Evolutionary conservation across 2,888 invertebrate species (phyloP), one percentile per base, ranked within the genome.

Genomic region (Lithophane semibrunnea): DNA sequence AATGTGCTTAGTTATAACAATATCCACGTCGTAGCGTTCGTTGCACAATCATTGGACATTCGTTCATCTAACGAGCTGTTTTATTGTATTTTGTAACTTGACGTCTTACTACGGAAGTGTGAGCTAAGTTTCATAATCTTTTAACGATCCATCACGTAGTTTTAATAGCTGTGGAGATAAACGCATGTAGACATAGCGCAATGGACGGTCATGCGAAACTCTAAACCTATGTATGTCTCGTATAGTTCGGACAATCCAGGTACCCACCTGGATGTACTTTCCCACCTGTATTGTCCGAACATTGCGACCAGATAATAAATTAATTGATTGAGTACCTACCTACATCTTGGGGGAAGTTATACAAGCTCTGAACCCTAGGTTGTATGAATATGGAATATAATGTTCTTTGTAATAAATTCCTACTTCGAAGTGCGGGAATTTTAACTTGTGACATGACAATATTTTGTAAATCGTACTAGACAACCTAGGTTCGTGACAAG

Each of bases 41-140:
- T 93, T 93, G 89, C 92, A 91, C 91, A 94, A 94, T 91, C 91
- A 88, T 86, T 86, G 87, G 85, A 89, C 90, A 91, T 92, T 92
- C 89, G 91, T 92, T 84, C 90, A 86, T 84, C 80, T 90, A 92
- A 92, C 90, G 90, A 92, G 89, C 86, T 77, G 83, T 77, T 88
- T 87, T 84, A 83, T 88, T 86, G 86, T 86, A 77, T 82, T 83
- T 79, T 65, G 73, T 79, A 77, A 81, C 63, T 54, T 69, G 21
- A 66, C 42, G 21, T 52, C 58, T 66, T 10, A 29, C 44, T 75
- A 60, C 44, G 61, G 64, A 75, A 68, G 54, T 73, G 49, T 73
- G 18, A 63, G 75, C n/a, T 49, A 37, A 42, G 58, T 84, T 84
- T 84, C 49, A 64, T 80, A 75, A 79, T 61, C 58, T 24, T 69